Base-by-base conservation (phyloP, 2,113 vertebrate genomes). In the Crotophaga sulcirostris region DNA sequence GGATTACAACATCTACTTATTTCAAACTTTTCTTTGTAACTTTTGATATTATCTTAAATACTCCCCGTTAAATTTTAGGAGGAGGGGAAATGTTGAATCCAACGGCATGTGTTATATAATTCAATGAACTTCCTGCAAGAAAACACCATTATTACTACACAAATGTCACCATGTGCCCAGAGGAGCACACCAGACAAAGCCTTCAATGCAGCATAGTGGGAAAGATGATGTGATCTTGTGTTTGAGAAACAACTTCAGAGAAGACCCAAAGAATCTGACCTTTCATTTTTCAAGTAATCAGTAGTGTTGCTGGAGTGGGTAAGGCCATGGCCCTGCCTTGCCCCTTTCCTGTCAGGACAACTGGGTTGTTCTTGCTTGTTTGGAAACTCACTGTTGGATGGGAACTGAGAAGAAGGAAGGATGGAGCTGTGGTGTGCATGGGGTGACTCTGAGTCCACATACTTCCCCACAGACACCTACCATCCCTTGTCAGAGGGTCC, bases 21-120 rank as follows among this genome's bases (percentile, higher is more conserved):
- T 94, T 87, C 66, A 75, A 95, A 91, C 75, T 91, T 97, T 86
- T 59, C 45, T 81, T 47, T 84, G 58, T 56, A 92, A 87, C 73
- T 95, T 42, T 42, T 68, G 31, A 69, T 86, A 60, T 74, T 58
- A 81, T 89, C 87, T 84, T 85, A 76, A 76, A 69, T 76, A 51
- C 11, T 78, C 12, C 17, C 14, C 49, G n/a, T 52, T 91, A 77
- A 80, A 40, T n/a, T 33, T 40, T 69, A n/a, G 17, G 36, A 73
- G 62, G n/a, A 90, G 29, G 31, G 26, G 25, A 75, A 76, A 73
- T 29, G 14, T 42, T 90, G 70, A 83, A 87, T 45, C 25, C 36
- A 36, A 16, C 56, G 18, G 19, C 20, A 56, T 19, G 11, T 55
- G 13, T 47, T 79, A 24, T 64, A 89, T 63, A 84, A 49, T 42